Base-by-base conservation (phyloP, 2,113 vertebrate genomes). In the Lipophrys pholis region DNA sequence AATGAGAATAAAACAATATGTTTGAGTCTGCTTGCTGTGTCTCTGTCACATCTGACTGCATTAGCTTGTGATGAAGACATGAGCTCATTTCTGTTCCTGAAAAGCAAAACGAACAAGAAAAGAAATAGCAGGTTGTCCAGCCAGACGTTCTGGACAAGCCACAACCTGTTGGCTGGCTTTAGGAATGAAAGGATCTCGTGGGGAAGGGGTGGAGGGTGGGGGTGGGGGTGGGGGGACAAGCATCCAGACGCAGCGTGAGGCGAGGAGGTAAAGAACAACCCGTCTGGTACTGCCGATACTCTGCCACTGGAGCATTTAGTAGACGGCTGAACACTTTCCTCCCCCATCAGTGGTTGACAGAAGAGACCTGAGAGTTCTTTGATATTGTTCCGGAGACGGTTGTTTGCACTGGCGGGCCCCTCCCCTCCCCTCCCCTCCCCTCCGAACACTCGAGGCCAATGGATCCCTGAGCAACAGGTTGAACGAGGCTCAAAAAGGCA, bases 391-490 rank as follows among this genome's bases (percentile, higher is more conserved):
- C 21, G 4, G 21, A 30, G 21, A 4, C 21, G 21, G 21, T 30
- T 30, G 21, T 30, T 30, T 30, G 4, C 21, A n/a, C n/a, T n/a
- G n/a, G n/a, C n/a, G n/a, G 60, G 12, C 3, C 21, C 6, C 17
- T 5, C 35, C 57, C 30, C 2, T 4, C 21, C 21, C 21, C 21
- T 4, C 4, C 21, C 21, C 21, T 30, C 21, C 21, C 21, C 4
- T 4, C 21, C 21, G 71, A 80, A 4, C 57, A 52, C 1, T 1
- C 5, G 11, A 40, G 16, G 60, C 11, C 62, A 64, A 46, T 43
- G 53, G 64, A 41, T 73, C 66, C 66, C 54, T 2, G 40, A 52
- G 35, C 48, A 66, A 55, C 52, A 35, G 64, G 43, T 73, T 53
- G 35, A 48, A 52, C 50, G 2, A 42, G 55, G 21, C 21, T 51